Conservation (phyloP, 1,140 invertebrate genomes). For the Rhopalosiphum maidis region DNA sequence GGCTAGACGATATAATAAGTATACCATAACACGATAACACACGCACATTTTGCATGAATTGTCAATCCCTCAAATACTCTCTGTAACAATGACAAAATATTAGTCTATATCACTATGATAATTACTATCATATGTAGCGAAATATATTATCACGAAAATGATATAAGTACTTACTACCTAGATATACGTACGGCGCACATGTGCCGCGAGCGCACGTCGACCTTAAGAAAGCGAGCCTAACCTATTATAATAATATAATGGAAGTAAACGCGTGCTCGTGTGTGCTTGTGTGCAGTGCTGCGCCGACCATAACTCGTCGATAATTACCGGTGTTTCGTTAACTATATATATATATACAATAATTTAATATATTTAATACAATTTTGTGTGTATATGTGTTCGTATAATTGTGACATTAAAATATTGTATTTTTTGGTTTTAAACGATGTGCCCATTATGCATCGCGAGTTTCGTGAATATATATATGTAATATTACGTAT, state of each 20-base stretch:
- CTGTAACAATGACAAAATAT: background rate
- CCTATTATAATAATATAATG: background rate
- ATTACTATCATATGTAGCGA: background rate
- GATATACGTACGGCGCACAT: background rate
- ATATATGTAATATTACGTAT: background rate
- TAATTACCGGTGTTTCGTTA: background rate
- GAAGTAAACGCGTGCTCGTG: background rate
- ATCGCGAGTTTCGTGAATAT: background rate
- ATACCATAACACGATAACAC: background rate
- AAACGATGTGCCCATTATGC: conserved; percentile 37
- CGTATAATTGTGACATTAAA: conserved; percentile 54
- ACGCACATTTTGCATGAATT: background rate
- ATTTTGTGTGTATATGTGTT: background rate
- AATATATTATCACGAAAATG: background rate
- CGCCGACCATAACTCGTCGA: background rate
- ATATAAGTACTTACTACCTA: background rate
- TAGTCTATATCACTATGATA: background rate
- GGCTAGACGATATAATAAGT: background rate
- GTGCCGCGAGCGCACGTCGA: background rate
- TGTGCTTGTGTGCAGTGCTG: background rate
- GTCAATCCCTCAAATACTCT: background rate
- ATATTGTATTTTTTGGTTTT: conserved; percentile 30
- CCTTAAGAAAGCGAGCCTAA: background rate
- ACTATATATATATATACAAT: background rate
- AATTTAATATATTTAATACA: background rate